Evolutionary conservation across 2,888 invertebrate genomes (phyloP), one percentile per base, ranked within the genome.

Genomic region (Caenorhabditis becei): DNA sequence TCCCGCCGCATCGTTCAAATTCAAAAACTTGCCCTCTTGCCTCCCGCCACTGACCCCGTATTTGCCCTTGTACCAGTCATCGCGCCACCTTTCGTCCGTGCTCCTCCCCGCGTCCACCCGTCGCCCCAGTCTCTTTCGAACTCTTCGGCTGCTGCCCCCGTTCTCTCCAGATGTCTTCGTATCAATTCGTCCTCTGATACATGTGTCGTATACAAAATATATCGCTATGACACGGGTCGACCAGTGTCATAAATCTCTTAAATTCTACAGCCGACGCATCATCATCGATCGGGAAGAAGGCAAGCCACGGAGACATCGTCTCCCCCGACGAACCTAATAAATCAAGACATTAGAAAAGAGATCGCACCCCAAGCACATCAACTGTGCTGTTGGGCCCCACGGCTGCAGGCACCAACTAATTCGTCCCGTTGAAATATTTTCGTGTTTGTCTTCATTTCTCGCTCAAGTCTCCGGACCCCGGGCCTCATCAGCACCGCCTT

Each of bases 181-280:
- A 71, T 71, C 62, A 71, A 71, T 62, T 62, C 56, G 44, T 58
- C 58, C 59, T 49, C 58, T 62, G 72, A 65, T 74, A 74, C 63
- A 74, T 65, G 65, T 74, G 63, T 74, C 59, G 58, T 54, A 56
- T 54, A 63, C 62, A 59, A 24, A 56, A 32, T 20, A 61, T 54
- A 62, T 71, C 51, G 58, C 24, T 59, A 41, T 58, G 72, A 65
- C 72, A 72, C 72, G 72, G 63, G 72, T 72, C 47, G 58, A 18
- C 66, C 35, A 28, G 32, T 63, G 58, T 74, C 74, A 66, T 74
- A 74, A 74, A 74, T 74, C 77, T 77, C 77, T 77, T 70, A 58
- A 77, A 70, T 63, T 77, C 77, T 53, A 41, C 65, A 28, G n/a
- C 37, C n/a, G 26, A 62, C 47, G 47, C 63, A 47, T 53, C 24